Evolutionary conservation across 2,797 vertebrate species (phyloP), one percentile per base, ranked within the genome.

Genomic region (Vipera ursinii): DNA sequence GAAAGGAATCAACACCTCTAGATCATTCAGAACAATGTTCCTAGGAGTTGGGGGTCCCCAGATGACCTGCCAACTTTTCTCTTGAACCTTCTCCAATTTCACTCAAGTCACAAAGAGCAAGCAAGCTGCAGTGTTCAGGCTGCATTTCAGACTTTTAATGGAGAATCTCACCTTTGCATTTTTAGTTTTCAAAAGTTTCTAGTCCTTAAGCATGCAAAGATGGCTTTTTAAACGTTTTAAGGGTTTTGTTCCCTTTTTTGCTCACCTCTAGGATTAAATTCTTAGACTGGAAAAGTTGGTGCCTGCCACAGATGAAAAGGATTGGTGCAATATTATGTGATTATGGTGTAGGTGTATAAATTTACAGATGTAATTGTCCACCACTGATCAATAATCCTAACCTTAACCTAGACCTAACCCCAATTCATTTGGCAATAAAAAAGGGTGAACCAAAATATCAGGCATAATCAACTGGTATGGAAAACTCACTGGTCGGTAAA

Each of bases 21-120:
- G 94, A 85, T 91, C 94, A 92, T 94, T 95, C 88, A 90, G 90
- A 56, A 88, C 89, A 93, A 91, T 95, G 87, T 92, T 95, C 94
- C 86, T 73, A 91, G 2, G 60, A 0, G 0, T 57, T 82, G 63
- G 91, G 73, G 82, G 8, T 57, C n/a, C n/a, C 90, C 78, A 91
- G 53, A 89, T 91, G 17, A 26, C 69, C 17, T 20, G 5, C 6
- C 59, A 51, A 6, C 17, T 59, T 90, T 32, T 82, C 13, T n/a
- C 87, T 1, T 82, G 92, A 59, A 86, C 38, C 59, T 32, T 86
- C 53, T 86, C 60, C 88, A 60, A 22, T 91, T 89, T 86, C 44
- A 86, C 38, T 38, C 53, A 91, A 48, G 57, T 24, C 87, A 56
- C 89, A 92, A 86, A 89, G 38, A 82, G 73, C 17, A 24, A 65